These are phyloP conservation scores for Mus minutoides DNA, from an alignment of 2,797 vertebrate species.

Conservation along the genomic window DNA sequence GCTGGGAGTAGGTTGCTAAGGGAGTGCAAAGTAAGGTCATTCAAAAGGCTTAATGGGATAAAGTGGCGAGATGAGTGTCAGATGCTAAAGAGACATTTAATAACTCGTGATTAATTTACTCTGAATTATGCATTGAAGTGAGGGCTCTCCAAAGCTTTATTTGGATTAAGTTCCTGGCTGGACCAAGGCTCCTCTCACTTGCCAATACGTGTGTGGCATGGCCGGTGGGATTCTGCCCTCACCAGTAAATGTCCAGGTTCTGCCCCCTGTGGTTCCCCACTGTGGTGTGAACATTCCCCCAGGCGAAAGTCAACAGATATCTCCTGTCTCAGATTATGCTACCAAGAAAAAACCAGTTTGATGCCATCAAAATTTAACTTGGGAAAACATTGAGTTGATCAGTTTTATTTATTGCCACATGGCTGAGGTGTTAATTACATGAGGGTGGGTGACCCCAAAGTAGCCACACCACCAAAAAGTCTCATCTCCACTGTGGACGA, in stretches of 20 bases:
- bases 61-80: constrained; percentile 38
- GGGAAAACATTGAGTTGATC: not conserved
- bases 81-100: constrained; percentile 72
- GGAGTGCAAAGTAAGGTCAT: constrained; percentile 29
- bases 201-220: not conserved
- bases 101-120: constrained; percentile 75
- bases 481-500: not conserved
- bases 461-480: not conserved
- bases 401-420: not conserved
- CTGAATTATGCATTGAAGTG: constrained; percentile 78
- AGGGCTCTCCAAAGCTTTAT: constrained; percentile 53
- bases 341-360: not conserved
- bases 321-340: not conserved
- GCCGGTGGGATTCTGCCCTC: not conserved
- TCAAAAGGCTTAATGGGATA: not conserved
- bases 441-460: not conserved
- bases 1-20: not conserved
- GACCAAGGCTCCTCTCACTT: not conserved
- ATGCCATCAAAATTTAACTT: not conserved
- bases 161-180: constrained; percentile 61
- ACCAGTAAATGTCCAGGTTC: not conserved
- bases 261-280: not conserved
- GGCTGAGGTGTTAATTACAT: not conserved
- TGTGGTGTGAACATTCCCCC: not conserved
- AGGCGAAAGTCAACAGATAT: not conserved